Evolutionary conservation across 2,888 invertebrate species (phyloP), one percentile per base, ranked within the genome.

Genomic region (Spialia ferax): DNA sequence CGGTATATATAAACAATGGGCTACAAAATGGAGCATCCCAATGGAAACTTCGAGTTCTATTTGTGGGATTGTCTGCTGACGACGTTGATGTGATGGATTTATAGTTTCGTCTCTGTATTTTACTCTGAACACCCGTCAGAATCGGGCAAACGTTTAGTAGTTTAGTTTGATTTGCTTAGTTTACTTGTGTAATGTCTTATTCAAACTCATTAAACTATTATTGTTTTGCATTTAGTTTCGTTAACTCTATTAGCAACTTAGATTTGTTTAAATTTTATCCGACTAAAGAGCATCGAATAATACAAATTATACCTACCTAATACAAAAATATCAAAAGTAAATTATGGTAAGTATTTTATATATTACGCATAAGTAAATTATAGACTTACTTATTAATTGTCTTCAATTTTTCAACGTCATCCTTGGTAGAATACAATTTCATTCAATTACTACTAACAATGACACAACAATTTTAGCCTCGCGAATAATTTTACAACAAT

Each of bases 21-120:
- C 15, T 42, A 45, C 42, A 45, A 50, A 65, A 57, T n/a, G 23
- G 57, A 50, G 57, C 35, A 65, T 38, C 57, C 32, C 23, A 57
- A 64, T 57, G 57, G 48, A 65, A 65, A 65, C 64, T 57, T 35
- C 63, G 50, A 23, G 57, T 35, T 57, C 64, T 65, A 65, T 56
- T 65, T 65, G 64, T 22, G 64, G 64, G 35, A 57, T 65, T 38
- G 64, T 38, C 64, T 59, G 64, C 50, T 57, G 50, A 50, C 57
- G 57, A 57, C 64, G 26, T 65, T 65, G 48, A 56, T 65, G 57
- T 65, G 64, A 65, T 65, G 57, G 57, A 65, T 57, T 57, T 65
- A 57, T 65, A n/a, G 64, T 57, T 65, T 13, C 23, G 64, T 38
- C 64, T 63, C 26, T 56, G 29, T 50, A 57, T 50, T 65, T 48